Conservation (phyloP, 2,113 vertebrate genomes). For the Amphilophus citrinellus region DNA sequence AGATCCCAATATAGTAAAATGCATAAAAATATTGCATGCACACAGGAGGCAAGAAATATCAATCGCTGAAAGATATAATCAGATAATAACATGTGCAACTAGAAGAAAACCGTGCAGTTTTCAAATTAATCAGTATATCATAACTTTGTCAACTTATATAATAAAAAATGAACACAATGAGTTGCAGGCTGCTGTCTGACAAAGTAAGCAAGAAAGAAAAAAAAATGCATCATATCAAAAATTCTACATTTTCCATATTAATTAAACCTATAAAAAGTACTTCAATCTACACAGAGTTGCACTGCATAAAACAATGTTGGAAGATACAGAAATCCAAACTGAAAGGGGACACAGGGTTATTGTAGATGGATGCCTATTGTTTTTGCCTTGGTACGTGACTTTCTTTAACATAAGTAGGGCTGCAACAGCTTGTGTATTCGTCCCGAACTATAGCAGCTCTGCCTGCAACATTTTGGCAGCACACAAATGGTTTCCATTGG, state of each 20-base stretch:
- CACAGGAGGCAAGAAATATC: not conserved
- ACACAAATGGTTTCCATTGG: not conserved
- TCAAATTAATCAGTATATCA: not conserved
- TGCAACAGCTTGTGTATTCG: not conserved
- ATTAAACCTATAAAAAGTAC: not conserved
- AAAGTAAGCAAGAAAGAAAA: not conserved
- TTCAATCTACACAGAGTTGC: fast-evolving
- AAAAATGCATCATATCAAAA: not conserved
- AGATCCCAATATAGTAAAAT: not conserved
- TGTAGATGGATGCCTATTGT: not conserved
- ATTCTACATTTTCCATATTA: not conserved
- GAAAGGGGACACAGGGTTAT: not conserved
- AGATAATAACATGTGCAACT: not conserved
- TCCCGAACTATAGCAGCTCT: not conserved
- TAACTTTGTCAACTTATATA: not conserved
- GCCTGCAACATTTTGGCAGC: not conserved
- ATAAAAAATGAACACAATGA: not conserved
- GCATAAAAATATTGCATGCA: not conserved
- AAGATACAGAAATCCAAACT: no score
- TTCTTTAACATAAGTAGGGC: not conserved
- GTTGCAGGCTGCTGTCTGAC: not conserved
- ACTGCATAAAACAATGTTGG: fast-evolving
- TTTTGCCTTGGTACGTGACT: not conserved
- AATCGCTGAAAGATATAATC: not conserved
- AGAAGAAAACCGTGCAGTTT: not conserved